These are phyloP conservation scores for Cydia amplana DNA, from an alignment of 1,140 invertebrate genomes.

Conservation along the genomic window DNA sequence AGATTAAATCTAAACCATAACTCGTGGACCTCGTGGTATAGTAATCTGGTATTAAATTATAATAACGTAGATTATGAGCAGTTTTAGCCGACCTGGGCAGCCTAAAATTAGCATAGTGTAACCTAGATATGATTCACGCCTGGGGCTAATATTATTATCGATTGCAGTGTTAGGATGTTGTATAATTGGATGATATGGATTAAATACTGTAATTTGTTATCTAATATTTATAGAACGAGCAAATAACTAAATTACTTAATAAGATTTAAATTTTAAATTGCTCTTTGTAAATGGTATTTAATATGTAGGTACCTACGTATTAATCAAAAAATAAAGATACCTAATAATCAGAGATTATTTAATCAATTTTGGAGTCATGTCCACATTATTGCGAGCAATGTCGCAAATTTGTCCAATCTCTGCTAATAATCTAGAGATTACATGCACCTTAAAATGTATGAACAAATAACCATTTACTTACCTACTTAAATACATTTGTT, in stretches of 20 bases:
- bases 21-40: background rate
- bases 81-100: conserved; percentile 13
- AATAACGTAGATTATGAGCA: conserved; percentile 25
- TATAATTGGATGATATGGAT: conserved; percentile 5
- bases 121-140: conserved; percentile 26
- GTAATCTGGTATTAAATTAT: conserved; percentile 31
- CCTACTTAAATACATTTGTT: too few species aligned
- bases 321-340: too few species aligned
- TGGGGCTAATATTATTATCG: background rate
- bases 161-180: conserved; percentile 11
- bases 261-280: background rate
- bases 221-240: background rate
- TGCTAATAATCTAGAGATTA: too few species aligned
- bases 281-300: too few species aligned
- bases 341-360: too few species aligned
- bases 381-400: too few species aligned
- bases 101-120: conserved; percentile 31
- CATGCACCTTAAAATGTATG: too few species aligned
- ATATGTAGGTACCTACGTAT: too few species aligned
- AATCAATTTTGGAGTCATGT: too few species aligned
- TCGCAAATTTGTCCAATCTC: too few species aligned
- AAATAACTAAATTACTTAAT: background rate
- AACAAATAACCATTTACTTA: too few species aligned
- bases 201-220: background rate
- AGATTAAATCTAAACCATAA: conserved; percentile 29